Conservation (phyloP, 2,888 invertebrate species). For the Silvanus unidentatus region DNA sequence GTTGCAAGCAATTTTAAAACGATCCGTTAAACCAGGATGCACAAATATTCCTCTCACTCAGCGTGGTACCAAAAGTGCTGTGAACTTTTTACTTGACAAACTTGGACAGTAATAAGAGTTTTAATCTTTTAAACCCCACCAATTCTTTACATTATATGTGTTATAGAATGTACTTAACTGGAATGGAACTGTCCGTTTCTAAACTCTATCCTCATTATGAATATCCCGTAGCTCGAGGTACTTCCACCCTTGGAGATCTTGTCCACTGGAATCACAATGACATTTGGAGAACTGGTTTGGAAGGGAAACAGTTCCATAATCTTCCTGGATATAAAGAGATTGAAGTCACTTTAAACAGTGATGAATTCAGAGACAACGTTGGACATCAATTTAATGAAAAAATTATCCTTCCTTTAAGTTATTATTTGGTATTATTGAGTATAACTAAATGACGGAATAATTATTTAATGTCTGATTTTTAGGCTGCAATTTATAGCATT, state of each 20-base stretch:
- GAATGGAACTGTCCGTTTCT: slow-evolving; percentile 69
- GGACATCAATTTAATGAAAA: slow-evolving; percentile 40
- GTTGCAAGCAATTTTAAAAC: slow-evolving; percentile 77
- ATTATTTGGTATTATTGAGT: slow-evolving; percentile 40
- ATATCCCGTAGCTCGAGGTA: slow-evolving; percentile 82
- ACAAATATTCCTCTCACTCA: slow-evolving; percentile 72
- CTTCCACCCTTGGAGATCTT: slow-evolving; percentile 75
- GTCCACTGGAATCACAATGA: slow-evolving; percentile 86
- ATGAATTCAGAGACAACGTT: slow-evolving; percentile 38
- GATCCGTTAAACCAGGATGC: slow-evolving; percentile 61
- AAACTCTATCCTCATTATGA: slow-evolving; percentile 70
- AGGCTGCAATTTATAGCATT: slow-evolving; percentile 22
- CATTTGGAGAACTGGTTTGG: slow-evolving; percentile 57
- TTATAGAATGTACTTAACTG: slow-evolving; percentile 69
- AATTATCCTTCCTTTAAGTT: slow-evolving; percentile 36
- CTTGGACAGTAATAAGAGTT: slow-evolving; percentile 59
- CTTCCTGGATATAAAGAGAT: slow-evolving; percentile 37
- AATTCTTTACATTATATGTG: neutral
- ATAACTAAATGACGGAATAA: too few species aligned
- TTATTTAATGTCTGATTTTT: slow-evolving; percentile 8
- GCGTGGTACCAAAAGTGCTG: slow-evolving; percentile 60
- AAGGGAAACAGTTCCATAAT: slow-evolving; percentile 36
- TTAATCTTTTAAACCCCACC: too few species aligned
- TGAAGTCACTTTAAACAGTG: slow-evolving; percentile 50
- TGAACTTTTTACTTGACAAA: slow-evolving; percentile 55